Evolutionary conservation across 2,888 invertebrate genomes (phyloP).

Genomic region (Ephialtes manifestator): DNA sequence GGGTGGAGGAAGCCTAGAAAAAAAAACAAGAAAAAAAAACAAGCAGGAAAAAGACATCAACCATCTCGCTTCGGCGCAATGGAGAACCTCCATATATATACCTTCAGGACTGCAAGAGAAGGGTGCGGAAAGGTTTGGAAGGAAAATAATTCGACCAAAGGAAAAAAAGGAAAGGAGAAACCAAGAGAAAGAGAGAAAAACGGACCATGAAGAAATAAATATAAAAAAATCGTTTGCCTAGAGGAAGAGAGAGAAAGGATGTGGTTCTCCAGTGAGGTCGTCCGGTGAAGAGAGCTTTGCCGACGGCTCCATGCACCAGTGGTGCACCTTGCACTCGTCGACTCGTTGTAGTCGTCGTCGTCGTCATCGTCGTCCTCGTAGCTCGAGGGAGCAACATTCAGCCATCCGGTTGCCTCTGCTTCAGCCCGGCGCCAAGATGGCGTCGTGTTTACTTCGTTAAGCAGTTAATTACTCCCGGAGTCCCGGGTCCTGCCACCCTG

Average conservation of each 20-base stretch:
- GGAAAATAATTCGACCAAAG: slow-evolving; percentile 50
- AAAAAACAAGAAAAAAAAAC: slow-evolving; percentile 53
- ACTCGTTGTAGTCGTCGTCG: slow-evolving; percentile 62
- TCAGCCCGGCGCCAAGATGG: slow-evolving; percentile 82
- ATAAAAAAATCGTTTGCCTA: slow-evolving; percentile 42
- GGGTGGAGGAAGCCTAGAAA: slow-evolving; percentile 48
- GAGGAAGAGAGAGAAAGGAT: slow-evolving; percentile 54
- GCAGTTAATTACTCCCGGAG: slow-evolving; percentile 85
- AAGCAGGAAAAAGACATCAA: slow-evolving; percentile 23
- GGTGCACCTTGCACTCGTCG: slow-evolving; percentile 71
- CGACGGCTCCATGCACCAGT: slow-evolving; percentile 70
- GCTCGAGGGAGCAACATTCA: slow-evolving; percentile 66
- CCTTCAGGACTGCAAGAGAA: slow-evolving; percentile 28
- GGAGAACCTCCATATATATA: slow-evolving; percentile 11
- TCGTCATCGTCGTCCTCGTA: slow-evolving; percentile 57
- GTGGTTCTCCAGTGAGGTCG: slow-evolving; percentile 69
- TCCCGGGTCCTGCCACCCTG: slow-evolving; percentile 79
- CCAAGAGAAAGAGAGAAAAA: neutral
- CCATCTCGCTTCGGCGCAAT: slow-evolving; percentile 18
- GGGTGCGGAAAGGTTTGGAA: slow-evolving; percentile 39
- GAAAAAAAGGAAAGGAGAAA: slow-evolving; percentile 1
- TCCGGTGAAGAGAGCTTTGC: slow-evolving; percentile 60
- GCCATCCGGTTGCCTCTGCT: slow-evolving; percentile 69
- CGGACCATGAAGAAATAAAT: slow-evolving; percentile 36
- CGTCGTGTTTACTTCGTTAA: slow-evolving; percentile 86